Base-by-base conservation (phyloP, 2,113 vertebrate species). In the Odocoileus virginianus region DNA sequence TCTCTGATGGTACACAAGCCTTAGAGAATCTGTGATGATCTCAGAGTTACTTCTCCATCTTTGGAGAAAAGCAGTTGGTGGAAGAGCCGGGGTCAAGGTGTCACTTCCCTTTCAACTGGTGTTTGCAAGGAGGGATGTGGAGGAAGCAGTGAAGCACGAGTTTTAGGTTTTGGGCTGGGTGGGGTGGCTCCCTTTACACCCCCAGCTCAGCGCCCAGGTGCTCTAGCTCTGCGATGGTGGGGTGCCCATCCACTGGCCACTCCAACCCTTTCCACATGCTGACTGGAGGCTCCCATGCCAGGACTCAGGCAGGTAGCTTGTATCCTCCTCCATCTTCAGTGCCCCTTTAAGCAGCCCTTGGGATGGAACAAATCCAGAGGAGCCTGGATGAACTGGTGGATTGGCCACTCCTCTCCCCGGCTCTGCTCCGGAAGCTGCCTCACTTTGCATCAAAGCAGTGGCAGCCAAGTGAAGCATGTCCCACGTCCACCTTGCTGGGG, bases 221-320 rank as follows among this genome's bases (percentile, higher is more conserved):
- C 40, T 23, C 71, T 12, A 43, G 23, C 71, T 76, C 36, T 58
- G 33, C 3, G 28, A 87, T 55, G 79, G 36, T 82, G 55, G 54
- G 3, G 0, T 36, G 5, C 40, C 8, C 10, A 12, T 45, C 52
- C 9, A n/a, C 58, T 9, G 45, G 84, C 30, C 30, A 9, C 45
- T 74, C 36, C n/a, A 12, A 52, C 43, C 84, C 85, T 33, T 67
- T n/a, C 7, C 84, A 82, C 28, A 45, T 47, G 43, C 52, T 30
- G 43, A 78, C 2, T 11, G 19, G 78, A 4, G 4, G 36, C 85
- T 45, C 67, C 3, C 8, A 3, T 21, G 61, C 2, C 3, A 0
- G 33, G 40, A n/a, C 11, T 7, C 9, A 15, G 61, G 61, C 78
- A 25, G 7, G 8, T 40, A 3, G 50, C 57, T 50, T 55, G 36